Evolutionary conservation across 2,113 vertebrate genomes (phyloP), one percentile per base, ranked within the genome.

Genomic region (Hippocampus zosterae): DNA sequence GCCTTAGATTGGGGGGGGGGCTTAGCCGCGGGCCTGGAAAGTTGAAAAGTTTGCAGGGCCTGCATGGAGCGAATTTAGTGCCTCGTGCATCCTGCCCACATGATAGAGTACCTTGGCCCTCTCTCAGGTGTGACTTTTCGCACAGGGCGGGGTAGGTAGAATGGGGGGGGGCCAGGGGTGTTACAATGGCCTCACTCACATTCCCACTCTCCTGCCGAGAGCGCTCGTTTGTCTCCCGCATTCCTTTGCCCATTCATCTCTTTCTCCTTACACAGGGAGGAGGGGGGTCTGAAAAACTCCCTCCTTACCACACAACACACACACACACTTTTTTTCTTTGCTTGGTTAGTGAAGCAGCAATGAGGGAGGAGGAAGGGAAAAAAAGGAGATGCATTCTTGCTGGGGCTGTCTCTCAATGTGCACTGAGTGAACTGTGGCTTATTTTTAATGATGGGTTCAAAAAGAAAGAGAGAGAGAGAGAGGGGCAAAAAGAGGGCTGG

Each of bases 181-280:
- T 52, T 62, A 86, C 87, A 89, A 88, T 87, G 52, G 76, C 25
- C 72, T 77, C 78, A 68, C 78, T 74, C 72, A 72, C 87, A 91
- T 90, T 90, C 89, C 89, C 86, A 87, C 85, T 91, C 88, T 90
- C 89, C 89, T 87, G 89, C 88, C 67, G 88, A 86, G 89, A 86
- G 84, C 73, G 40, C 85, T 88, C 81, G 68, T 89, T 88, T 88
- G 87, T 88, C 87, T 90, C 76, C 76, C 73, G 86, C 87, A 90
- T 91, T 90, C 89, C 89, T 88, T 75, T 82, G n/a, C 81, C 87
- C 88, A 90, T 87, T 91, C 88, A 90, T 88, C 82, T 84, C 82
- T 81, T 85, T 84, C 81, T 83, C 75, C 40, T 83, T 73, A 73
- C 68, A 75, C 5, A 72, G 80, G 84, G 79, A 60, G 81, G 74